phyloP scores from a whole-genome alignment of 2,113 vertebrate genomes.

The Pachyramphus minor region DNA sequence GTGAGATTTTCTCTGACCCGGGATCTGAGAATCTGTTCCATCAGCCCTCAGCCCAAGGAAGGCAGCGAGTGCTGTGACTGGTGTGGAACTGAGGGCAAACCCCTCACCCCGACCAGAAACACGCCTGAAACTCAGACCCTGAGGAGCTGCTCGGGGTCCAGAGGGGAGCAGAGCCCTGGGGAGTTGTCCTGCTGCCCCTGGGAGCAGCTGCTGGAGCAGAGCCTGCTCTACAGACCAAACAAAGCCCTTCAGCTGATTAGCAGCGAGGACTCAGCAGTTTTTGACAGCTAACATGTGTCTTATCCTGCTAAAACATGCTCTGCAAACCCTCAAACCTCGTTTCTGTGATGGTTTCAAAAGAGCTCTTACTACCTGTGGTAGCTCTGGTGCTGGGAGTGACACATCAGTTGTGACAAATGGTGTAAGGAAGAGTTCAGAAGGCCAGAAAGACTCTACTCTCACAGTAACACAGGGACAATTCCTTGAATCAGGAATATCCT shows the following conservation, averaged over 20 bases:
- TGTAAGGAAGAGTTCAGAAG: neutral
- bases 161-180: rapidly evolving
- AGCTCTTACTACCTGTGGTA: neutral
- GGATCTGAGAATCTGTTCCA: neutral
- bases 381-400: neutral
- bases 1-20: neutral
- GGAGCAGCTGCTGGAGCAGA: neutral
- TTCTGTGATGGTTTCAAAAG: conserved; percentile 1
- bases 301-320: neutral
- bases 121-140: neutral
- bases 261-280: neutral
- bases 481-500: conserved; percentile 11
- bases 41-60: neutral
- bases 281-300: neutral
- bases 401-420: neutral
- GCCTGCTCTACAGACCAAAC: neutral
- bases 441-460: neutral
- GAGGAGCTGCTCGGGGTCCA: neutral
- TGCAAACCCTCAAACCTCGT: neutral
- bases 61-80: neutral
- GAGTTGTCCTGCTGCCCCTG: neutral
- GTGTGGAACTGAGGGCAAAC: neutral
- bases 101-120: neutral
- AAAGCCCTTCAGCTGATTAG: neutral
- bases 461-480: neutral